Conservation (phyloP, 2,113 vertebrate genomes). For the Corydoras maculifer region DNA sequence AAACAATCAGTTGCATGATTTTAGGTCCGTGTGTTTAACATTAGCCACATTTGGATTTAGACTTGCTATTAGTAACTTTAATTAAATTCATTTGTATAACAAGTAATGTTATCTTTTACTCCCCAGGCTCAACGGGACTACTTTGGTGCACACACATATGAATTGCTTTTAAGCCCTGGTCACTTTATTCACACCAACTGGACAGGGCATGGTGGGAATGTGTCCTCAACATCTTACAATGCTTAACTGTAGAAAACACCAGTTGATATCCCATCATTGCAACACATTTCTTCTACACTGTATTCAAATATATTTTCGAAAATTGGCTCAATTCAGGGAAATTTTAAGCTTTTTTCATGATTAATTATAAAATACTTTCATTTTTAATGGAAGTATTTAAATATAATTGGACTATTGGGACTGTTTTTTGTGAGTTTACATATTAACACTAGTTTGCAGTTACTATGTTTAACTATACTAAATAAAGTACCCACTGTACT, state of each 20-base stretch:
- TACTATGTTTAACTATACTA: too few species aligned
- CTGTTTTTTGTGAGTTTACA: background rate
- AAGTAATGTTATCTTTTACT: constrained; percentile 1
- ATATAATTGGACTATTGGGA: background rate
- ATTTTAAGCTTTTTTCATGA: too few species aligned
- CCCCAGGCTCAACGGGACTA: constrained; percentile 92
- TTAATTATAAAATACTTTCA: too few species aligned
- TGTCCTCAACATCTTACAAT: constrained; percentile 90
- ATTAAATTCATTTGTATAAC: too few species aligned
- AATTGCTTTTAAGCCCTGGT: constrained; percentile 79
- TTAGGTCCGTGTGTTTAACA: too few species aligned
- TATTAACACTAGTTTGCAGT: too few species aligned
- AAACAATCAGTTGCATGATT: too few species aligned
- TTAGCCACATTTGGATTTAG: too few species aligned
- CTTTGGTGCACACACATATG: constrained; percentile 94
- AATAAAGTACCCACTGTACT: too few species aligned
- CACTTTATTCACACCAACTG: constrained; percentile 88
- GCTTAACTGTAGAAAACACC: constrained; percentile 59
- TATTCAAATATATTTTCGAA: background rate
- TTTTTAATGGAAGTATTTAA: background rate
- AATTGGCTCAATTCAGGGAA: too few species aligned
- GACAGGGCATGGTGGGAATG: constrained; percentile 86
- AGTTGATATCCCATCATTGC: background rate
- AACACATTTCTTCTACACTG: constrained; percentile 15
- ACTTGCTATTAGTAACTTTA: too few species aligned